Conservation (phyloP, 2,113 vertebrate genomes). For the Bostrychus sinensis region DNA sequence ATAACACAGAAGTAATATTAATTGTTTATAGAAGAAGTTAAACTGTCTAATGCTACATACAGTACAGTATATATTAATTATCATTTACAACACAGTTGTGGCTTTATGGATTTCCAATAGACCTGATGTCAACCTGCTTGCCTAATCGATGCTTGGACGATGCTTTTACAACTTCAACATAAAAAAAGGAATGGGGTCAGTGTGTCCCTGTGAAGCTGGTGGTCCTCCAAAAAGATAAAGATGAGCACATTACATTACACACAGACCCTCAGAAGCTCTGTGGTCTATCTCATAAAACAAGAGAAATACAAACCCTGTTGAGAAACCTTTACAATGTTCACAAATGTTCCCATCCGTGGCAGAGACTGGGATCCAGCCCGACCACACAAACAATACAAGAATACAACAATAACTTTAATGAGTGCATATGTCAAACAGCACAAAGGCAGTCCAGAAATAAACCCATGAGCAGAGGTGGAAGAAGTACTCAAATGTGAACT, state of each 20-base stretch:
- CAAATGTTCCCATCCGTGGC: slow-evolving; percentile 53
- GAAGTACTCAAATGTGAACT: too few relatives aligned
- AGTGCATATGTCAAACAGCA: slow-evolving; percentile 22
- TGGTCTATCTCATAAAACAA: slow-evolving; percentile 63
- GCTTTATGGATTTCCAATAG: too few relatives aligned
- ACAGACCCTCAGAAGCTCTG: slow-evolving; percentile 21
- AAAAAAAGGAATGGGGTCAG: neutral
- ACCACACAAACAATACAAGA: slow-evolving; percentile 35
- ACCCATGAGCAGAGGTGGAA: too few relatives aligned
- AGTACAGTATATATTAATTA: too few relatives aligned
- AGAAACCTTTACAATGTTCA: slow-evolving; percentile 60
- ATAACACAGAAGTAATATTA: too few relatives aligned
- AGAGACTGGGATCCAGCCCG: slow-evolving; percentile 41
- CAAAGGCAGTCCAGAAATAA: slow-evolving; percentile 43
- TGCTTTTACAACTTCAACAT: too few relatives aligned
- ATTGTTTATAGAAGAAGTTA: too few relatives aligned
- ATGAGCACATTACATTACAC: slow-evolving; percentile 7
- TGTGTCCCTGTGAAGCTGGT: neutral
- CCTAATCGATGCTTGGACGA: too few relatives aligned
- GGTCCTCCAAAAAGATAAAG: slow-evolving; percentile 11
- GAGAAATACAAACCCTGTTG: slow-evolving; percentile 67
- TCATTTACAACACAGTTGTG: too few relatives aligned
- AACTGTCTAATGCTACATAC: too few relatives aligned
- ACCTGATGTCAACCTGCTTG: too few relatives aligned
- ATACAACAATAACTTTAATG: slow-evolving; percentile 46